A percentile compares a stretch with the other conserved stretches of the same genome.
Evolutionary conservation across 2,888 invertebrate genomes (phyloP).

Genomic region (Lasioglossum zephyrum): DNA sequence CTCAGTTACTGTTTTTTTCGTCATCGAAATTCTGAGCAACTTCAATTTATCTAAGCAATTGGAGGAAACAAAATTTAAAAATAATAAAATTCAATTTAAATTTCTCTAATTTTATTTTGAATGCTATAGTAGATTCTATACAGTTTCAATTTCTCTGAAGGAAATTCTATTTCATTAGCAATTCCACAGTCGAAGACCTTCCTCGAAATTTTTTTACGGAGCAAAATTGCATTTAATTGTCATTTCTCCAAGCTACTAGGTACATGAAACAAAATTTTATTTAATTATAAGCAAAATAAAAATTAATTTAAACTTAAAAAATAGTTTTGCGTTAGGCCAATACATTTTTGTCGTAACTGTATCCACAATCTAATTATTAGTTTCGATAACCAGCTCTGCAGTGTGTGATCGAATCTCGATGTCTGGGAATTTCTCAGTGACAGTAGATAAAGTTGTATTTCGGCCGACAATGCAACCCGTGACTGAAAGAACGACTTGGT

Average conservation of each 20-base stretch:
- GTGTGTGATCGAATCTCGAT: not conserved
- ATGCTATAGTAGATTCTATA: not conserved
- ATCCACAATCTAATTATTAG: not conserved
- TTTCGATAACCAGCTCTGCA: not conserved
- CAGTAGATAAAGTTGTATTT: not conserved
- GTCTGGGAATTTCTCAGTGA: not conserved
- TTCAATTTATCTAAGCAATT: not conserved
- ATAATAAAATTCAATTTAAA: no score
- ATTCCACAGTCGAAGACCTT: no score
- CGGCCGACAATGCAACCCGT: not conserved
- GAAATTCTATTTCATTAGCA: no score
- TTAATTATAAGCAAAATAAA: no score
- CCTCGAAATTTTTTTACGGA: no score
- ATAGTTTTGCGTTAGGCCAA: no score
- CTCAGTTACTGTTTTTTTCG: no score
- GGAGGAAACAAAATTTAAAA: not conserved
- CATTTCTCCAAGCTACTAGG: not conserved
- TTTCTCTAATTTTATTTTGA: not conserved
- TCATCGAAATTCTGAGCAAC: not conserved
- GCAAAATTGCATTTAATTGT: not conserved
- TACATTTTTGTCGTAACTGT: no score
- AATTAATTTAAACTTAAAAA: no score
- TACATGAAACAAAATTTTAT: no score
- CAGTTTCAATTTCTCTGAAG: not conserved
- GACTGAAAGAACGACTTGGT: not conserved